phyloP scores from a whole-genome alignment of 2,113 vertebrate species.

The Lanius ludovicianus region DNA sequence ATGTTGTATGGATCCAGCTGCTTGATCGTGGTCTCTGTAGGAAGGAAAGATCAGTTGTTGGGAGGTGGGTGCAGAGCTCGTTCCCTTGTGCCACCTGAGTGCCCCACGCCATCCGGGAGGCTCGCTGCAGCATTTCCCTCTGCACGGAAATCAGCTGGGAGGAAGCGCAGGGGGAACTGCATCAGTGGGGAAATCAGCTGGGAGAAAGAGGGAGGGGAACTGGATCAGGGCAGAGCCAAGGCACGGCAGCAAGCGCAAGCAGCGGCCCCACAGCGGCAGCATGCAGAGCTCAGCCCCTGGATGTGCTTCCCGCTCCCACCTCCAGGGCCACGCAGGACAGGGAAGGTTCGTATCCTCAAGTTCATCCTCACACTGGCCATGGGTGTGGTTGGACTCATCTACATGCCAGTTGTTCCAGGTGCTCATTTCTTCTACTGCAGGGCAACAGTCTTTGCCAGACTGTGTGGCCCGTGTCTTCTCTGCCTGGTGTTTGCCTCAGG shows the following conservation, averaged over 20 bases:
- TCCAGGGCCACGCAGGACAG: accelerated
- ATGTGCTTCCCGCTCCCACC: accelerated
- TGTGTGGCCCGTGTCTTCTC: neutral
- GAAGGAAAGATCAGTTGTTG: neutral
- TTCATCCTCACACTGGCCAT: neutral
- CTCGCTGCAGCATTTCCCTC: neutral
- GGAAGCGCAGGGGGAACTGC: neutral
- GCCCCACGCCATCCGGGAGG: neutral
- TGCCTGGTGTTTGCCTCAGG: neutral
- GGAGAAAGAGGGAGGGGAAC: neutral
- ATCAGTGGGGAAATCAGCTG: neutral
- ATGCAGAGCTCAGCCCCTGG: neutral
- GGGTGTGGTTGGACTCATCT: neutral
- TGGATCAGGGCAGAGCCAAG: neutral
- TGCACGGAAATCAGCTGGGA: neutral
- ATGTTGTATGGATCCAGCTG: slow-evolving; percentile 66
- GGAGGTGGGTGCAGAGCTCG: accelerated
- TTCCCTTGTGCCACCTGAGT: accelerated
- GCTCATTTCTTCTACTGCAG: neutral
- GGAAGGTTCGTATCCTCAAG: neutral
- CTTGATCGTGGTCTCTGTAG: slow-evolving; percentile 70
- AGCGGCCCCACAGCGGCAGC: neutral
- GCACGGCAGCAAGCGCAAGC: neutral
- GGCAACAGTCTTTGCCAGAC: accelerated
- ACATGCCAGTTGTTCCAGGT: neutral